Percentiles rank a stretch among this genome's conserved stretches.
These are phyloP conservation scores for Drosophila parvula DNA, from an alignment of 1,140 invertebrate species.

Conservation along the genomic window DNA sequence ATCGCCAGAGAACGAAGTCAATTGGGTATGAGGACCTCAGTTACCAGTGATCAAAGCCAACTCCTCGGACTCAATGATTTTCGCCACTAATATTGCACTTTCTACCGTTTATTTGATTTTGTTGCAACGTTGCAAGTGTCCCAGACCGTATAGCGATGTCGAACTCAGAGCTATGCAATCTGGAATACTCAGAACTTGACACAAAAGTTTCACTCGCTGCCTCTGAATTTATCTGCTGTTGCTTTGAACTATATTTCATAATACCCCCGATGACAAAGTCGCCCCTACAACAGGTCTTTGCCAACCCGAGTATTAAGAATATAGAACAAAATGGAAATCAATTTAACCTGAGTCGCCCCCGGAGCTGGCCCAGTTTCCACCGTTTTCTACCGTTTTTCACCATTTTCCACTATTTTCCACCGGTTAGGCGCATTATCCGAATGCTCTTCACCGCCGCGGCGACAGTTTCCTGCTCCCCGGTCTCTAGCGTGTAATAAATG, in stretches of 20 bases:
- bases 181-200: constrained; percentile 69
- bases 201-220: constrained; percentile 10
- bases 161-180: constrained; percentile 51
- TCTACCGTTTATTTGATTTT: constrained; percentile 7
- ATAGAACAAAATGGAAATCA: constrained; percentile 44
- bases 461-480: constrained; percentile 50
- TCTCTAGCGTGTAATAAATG: constrained; percentile 62
- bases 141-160: constrained; percentile 59
- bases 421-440: constrained; percentile 36
- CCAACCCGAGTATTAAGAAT: constrained; percentile 58
- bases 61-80: constrained; percentile 2
- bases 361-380: constrained; percentile 31
- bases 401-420: constrained; percentile 40
- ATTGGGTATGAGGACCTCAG: constrained; percentile 31
- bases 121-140: constrained; percentile 46
- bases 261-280: constrained; percentile 62
- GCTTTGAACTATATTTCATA: constrained; percentile 53
- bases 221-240: not conserved
- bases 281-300: constrained; percentile 32
- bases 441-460: constrained; percentile 35
- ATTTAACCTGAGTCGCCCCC: constrained; percentile 6
- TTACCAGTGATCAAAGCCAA: constrained; percentile 55
- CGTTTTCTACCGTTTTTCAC: constrained; percentile 17
- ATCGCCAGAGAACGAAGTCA: constrained; percentile 51
- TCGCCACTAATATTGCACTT: not conserved